phyloP scores from a whole-genome alignment of 2,888 invertebrate genomes.

The Athalia circularis region DNA sequence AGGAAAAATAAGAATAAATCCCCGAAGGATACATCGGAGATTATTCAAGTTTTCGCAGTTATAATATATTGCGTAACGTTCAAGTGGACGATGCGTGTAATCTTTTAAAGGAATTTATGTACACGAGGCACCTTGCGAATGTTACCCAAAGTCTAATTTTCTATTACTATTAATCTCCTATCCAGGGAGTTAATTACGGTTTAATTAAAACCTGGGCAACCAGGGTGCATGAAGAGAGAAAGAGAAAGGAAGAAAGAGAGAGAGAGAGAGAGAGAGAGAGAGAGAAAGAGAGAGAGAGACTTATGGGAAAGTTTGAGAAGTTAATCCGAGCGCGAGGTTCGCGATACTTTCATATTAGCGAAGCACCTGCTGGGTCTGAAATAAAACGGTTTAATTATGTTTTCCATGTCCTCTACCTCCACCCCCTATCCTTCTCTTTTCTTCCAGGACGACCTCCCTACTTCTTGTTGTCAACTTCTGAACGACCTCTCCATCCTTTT shows the following conservation, averaged over 20 bases:
- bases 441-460: neutral
- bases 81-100: neutral
- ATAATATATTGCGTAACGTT: too few species aligned
- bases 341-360: conserved; percentile 67
- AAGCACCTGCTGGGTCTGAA: conserved; percentile 58
- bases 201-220: conserved; percentile 66
- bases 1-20: neutral
- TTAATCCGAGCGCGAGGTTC: conserved; percentile 62
- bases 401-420: neutral
- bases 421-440: neutral
- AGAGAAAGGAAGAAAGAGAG: conserved; percentile 47
- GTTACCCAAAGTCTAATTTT: conserved; percentile 46
- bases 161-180: conserved; percentile 61
- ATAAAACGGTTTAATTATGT: conserved; percentile 67
- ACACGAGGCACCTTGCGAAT: neutral
- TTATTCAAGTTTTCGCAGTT: too few species aligned
- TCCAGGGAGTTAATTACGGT: conserved; percentile 63
- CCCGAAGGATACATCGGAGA: too few species aligned
- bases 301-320: conserved; percentile 67
- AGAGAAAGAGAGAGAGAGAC: conserved; percentile 49
- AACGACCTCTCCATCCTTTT: too few species aligned
- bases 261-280: conserved; percentile 46
- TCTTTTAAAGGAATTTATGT: conserved; percentile 16
- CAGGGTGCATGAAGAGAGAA: neutral
- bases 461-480: neutral